Percentiles rank a stretch among this genome's conserved stretches.
Evolutionary conservation across 2,797 vertebrate genomes (phyloP).

Genomic region (Threskiornis aethiopicus): DNA sequence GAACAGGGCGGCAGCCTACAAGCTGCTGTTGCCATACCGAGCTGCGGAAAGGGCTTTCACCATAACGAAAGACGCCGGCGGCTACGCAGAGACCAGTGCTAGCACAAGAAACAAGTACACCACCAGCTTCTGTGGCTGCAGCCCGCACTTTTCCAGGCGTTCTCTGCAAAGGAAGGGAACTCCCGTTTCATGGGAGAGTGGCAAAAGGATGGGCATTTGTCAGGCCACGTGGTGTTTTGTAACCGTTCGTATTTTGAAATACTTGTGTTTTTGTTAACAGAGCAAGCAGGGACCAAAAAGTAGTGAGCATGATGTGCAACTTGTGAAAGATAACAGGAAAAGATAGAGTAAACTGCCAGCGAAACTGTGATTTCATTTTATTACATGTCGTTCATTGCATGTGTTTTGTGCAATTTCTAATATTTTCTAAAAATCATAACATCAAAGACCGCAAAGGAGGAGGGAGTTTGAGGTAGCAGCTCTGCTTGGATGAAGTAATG

Average conservation of each 20-base stretch:
- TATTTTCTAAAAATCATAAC: not conserved
- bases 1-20: constrained; percentile 82
- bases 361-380: not conserved
- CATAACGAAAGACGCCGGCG: constrained; percentile 18
- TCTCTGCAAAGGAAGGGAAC: not conserved
- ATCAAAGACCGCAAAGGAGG: not conserved
- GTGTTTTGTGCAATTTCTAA: not conserved
- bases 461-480: not conserved
- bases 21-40: constrained; percentile 72
- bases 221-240: not conserved
- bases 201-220: not conserved
- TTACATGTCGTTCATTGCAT: not conserved
- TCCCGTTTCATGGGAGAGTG: not conserved
- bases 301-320: not conserved
- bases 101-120: not conserved
- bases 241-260: not conserved
- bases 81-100: constrained; percentile 69
- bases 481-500: not conserved
- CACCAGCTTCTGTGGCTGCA: not conserved
- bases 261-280: not conserved
- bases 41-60: constrained; percentile 64
- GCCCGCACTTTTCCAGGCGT: fast-evolving
- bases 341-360: not conserved
- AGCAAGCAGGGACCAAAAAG: not conserved
- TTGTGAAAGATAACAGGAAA: fast-evolving